Percentiles rank a stretch among this genome's conserved stretches.
These are phyloP conservation scores for Sebastes nivosus DNA, from an alignment of 2,797 vertebrate genomes.

Conservation along the genomic window DNA sequence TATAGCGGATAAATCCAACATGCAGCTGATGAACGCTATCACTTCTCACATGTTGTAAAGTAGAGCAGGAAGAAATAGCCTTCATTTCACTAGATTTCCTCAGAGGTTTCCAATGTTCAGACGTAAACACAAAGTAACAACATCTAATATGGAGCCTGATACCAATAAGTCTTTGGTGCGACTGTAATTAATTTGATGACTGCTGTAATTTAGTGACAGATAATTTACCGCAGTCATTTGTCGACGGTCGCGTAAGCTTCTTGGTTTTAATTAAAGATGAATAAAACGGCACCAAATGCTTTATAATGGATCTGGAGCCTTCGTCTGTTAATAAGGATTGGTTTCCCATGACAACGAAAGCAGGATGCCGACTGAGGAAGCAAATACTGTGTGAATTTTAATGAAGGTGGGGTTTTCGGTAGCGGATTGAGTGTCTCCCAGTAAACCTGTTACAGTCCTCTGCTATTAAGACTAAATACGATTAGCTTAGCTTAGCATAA, in stretches of 20 bases:
- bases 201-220: slow-evolving; percentile 22
- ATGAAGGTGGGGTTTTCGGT: slow-evolving; percentile 3
- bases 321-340: not conserved
- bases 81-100: not conserved
- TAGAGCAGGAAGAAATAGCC: not conserved
- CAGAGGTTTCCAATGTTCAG: not conserved
- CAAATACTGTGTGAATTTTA: slow-evolving; percentile 21
- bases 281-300: not conserved
- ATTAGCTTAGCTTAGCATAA: not conserved
- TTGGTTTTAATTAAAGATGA: slow-evolving; percentile 47
- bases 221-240: slow-evolving; percentile 15
- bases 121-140: not conserved
- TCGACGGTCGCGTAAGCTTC: not conserved
- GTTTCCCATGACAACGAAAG: slow-evolving; percentile 26
- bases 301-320: slow-evolving; percentile 3
- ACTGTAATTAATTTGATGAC: not conserved
- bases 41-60: not conserved
- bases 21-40: slow-evolving; percentile 4
- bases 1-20: slow-evolving; percentile 21
- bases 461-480: no score
- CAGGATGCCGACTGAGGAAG: not conserved
- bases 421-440: not conserved
- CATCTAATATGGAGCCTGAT: not conserved
- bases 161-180: not conserved
- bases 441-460: not conserved